phyloP scores from a whole-genome alignment of 2,888 invertebrate genomes.

The Alloscopus bannaensis region DNA sequence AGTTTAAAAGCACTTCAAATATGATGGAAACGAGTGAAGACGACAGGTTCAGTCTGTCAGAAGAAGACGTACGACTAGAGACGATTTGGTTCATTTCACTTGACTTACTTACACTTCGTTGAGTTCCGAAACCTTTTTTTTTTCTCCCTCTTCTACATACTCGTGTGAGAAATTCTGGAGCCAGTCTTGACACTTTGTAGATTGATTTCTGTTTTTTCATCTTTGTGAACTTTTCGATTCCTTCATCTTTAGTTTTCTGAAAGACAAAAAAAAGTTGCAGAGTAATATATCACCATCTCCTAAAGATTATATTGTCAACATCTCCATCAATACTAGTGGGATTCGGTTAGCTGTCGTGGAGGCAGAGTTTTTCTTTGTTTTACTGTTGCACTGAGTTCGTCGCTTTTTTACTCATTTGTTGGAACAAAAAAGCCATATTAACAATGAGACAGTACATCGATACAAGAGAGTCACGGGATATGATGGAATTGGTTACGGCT shows the following conservation, averaged over 20 bases:
- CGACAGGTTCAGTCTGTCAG: slow-evolving; percentile 48
- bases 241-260: neutral
- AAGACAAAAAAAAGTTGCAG: neutral
- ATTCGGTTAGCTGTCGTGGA: too few relatives aligned
- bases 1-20: slow-evolving; percentile 13
- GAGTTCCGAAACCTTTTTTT: neutral
- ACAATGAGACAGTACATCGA: too few relatives aligned
- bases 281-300: too few relatives aligned
- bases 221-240: slow-evolving; percentile 31
- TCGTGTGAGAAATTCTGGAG: slow-evolving; percentile 33
- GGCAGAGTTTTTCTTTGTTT: too few relatives aligned
- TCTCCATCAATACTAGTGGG: too few relatives aligned
- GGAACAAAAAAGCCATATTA: too few relatives aligned
- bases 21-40: slow-evolving; percentile 39
- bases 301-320: too few relatives aligned
- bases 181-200: slow-evolving; percentile 51
- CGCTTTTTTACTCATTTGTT: too few relatives aligned
- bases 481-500: neutral
- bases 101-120: slow-evolving; percentile 24
- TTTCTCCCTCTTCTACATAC: neutral
- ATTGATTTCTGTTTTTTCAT: slow-evolving; percentile 52
- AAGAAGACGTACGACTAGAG: slow-evolving; percentile 26
- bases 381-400: too few relatives aligned
- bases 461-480: too few relatives aligned
- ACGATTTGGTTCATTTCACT: slow-evolving; percentile 55